Percentiles rank a stretch among this genome's conserved stretches.
These are phyloP conservation scores for Danaus melanippus DNA, from an alignment of 1,140 invertebrate genomes.

Conservation along the genomic window DNA sequence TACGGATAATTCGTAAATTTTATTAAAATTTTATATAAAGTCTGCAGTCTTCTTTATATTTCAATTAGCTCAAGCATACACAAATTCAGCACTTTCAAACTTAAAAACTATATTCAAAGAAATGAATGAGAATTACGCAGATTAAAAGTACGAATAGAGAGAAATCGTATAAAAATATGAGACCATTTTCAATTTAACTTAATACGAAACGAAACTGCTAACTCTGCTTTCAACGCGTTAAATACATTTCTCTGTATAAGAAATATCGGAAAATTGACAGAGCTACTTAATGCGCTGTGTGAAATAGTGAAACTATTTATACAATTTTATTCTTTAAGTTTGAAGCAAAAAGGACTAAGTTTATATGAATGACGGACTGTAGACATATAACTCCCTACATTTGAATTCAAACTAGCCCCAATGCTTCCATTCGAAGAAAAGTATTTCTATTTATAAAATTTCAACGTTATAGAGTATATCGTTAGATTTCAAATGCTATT, in stretches of 20 bases:
- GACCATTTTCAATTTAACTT: no score
- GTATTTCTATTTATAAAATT: constrained; percentile 1
- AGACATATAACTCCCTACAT: constrained; percentile 1
- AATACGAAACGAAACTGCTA: constrained; percentile 4
- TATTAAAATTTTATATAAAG: no score
- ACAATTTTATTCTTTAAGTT: constrained; percentile 1
- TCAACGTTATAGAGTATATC: no score
- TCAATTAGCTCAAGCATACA: no score
- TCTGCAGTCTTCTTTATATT: no score
- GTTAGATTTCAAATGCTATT: no score
- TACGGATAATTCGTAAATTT: no score
- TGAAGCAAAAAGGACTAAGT: neutral
- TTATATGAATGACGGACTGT: neutral
- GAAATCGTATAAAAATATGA: no score
- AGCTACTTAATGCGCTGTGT: constrained; percentile 1
- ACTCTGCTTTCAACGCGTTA: constrained; percentile 6
- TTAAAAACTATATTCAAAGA: no score
- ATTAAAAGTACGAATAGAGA: no score
- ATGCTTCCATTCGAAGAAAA: constrained; percentile 3
- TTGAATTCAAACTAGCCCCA: constrained; percentile 5
- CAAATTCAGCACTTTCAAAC: no score
- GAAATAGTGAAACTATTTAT: neutral
- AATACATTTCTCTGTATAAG: constrained; percentile 8
- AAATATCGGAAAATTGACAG: constrained; percentile 5
- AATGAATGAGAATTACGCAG: no score